Evolutionary conservation across 2,797 vertebrate genomes (phyloP).

Genomic region (Rhinichthys osculus): DNA sequence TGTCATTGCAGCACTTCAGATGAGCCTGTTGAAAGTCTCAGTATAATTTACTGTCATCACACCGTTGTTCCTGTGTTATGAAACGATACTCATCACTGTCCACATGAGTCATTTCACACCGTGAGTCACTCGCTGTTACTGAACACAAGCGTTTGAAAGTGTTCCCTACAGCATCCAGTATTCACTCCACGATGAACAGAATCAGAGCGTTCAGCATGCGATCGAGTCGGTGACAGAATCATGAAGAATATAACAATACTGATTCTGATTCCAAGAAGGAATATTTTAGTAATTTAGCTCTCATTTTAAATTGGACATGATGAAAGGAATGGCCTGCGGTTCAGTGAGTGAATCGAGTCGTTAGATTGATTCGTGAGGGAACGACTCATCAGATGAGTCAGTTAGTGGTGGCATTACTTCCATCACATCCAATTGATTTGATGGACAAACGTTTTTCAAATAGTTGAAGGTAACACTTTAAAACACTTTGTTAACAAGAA

Average conservation of each 20-base stretch:
- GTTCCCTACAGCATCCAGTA: not conserved
- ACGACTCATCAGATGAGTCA: not conserved
- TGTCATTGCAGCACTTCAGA: not conserved
- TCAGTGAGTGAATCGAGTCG: not conserved
- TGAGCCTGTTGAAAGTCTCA: not conserved
- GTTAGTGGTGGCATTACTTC: not conserved
- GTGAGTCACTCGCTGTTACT: not conserved
- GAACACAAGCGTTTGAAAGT: not conserved
- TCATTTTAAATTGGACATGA: not conserved
- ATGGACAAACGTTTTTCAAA: not conserved
- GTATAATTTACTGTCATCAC: not conserved
- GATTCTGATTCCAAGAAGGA: not conserved
- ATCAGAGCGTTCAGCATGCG: not conserved
- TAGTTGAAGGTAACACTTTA: not conserved
- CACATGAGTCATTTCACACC: not conserved
- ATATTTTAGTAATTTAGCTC: not conserved
- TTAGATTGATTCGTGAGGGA: not conserved
- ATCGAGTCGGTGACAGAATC: not conserved
- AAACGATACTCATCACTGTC: not conserved
- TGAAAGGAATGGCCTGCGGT: not conserved
- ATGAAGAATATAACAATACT: not conserved
- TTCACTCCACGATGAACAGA: not conserved
- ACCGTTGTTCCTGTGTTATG: not conserved
- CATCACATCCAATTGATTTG: not conserved
- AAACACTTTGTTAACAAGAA: not conserved